Evolutionary conservation across 2,113 vertebrate genomes (phyloP), one percentile per base, ranked within the genome.

Genomic region (Laticauda colubrina): DNA sequence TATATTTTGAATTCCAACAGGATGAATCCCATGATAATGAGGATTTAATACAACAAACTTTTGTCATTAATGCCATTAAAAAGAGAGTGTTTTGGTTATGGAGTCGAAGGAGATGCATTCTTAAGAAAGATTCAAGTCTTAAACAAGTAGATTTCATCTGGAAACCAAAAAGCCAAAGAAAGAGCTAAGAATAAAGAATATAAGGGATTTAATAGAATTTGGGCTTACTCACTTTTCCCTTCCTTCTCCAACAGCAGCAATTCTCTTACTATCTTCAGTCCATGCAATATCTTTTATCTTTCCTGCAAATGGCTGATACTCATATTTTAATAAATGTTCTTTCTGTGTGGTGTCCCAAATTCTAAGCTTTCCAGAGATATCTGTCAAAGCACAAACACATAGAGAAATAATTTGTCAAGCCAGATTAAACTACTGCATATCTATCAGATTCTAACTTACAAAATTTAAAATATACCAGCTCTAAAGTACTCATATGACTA

Each of bases 311-410:
- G 99, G 99, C 97, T 98, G 98, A 95, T 99, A 99, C 95, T 99
- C 99, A 20, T 99, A 99, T 97, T 99, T 99, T 81, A 99, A 96
- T 85, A 99, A 88, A 94, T 99, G 99, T 92, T 99, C 99, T 95
- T 98, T 99, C 97, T 99, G 99, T 2, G 99, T 99, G 24, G 99
- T 99, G 97, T 99, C 99, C 99, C 99, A 99, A 97, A 99, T 99
- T 89, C 98, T 97, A 87, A 99, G 96, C 96, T 99, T 99, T 94
- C 99, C 99, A 1, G 99, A 98, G 85, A 97, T 93, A 97, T 99
- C 99, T 99, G 95, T 1, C 59, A 94, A 86, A 96, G 95, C 64
- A 96, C 93, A 97, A 88, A 0, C 96, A 86, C 87, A 94, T 34
- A 89, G 69, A 95, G 94, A 54, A 92, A 91, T 93, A 91, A 91